Percentiles rank a stretch among this genome's conserved stretches.
These are phyloP conservation scores for Chromis chromis DNA, from an alignment of 2,797 vertebrate genomes.

Conservation along the genomic window DNA sequence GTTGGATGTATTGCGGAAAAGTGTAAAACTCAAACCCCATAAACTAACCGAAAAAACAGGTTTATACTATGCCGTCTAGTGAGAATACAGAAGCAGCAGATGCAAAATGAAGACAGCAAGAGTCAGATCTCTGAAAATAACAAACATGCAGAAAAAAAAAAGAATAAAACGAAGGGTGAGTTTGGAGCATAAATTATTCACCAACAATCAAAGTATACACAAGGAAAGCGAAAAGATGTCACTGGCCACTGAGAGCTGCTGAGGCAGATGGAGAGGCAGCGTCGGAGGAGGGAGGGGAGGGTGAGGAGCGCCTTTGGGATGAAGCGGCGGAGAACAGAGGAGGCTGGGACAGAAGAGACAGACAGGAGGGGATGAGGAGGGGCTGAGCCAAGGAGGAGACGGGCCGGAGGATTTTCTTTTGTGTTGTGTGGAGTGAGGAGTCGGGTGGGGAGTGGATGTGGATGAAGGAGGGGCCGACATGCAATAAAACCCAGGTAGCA, in stretches of 20 bases:
- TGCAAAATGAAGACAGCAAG: not conserved
- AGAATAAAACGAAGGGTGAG: conserved; percentile 40
- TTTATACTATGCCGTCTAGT: too few species aligned
- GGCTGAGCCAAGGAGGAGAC: conserved; percentile 28
- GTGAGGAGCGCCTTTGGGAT: conserved; percentile 59
- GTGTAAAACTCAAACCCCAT: not conserved
- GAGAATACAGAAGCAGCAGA: not conserved
- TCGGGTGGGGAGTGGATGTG: conserved; percentile 16
- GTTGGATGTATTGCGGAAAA: not conserved
- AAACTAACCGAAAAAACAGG: not conserved
- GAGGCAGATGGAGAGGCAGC: conserved; percentile 56
- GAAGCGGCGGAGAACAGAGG: conserved; percentile 38
- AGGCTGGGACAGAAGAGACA: conserved; percentile 37
- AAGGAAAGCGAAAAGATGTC: conserved; percentile 64
- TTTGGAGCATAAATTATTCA: conserved; percentile 77
- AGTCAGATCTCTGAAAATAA: conserved; percentile 28
- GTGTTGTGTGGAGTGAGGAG: conserved; percentile 42
- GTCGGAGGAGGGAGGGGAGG: conserved; percentile 42
- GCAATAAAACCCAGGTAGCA: conserved; percentile 45
- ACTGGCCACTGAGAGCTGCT: conserved; percentile 57
- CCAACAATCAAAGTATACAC: conserved; percentile 61
- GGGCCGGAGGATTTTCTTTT: conserved; percentile 66
- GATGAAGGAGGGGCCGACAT: not conserved
- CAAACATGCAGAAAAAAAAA: not conserved
- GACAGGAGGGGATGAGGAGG: conserved; percentile 10